Evolutionary conservation across 2,888 invertebrate genomes (phyloP).

Genomic region (Lasioglossum figueresi): DNA sequence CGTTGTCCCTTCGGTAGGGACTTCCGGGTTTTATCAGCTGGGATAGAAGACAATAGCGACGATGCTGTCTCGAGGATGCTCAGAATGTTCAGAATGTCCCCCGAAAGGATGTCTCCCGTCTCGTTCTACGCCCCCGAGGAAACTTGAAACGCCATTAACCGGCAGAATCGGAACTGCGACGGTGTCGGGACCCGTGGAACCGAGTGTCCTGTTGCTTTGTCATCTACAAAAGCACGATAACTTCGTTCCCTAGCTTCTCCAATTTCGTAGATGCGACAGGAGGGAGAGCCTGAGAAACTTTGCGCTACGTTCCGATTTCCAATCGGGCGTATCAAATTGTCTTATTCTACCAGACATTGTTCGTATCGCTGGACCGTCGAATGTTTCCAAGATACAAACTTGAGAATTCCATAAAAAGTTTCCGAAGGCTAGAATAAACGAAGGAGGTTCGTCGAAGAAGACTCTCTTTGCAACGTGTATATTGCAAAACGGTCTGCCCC

Average conservation of each 20-base stretch:
- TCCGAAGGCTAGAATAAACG: too few relatives aligned
- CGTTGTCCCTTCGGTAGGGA: neutral
- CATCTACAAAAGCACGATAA: neutral
- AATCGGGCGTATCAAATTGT: too few relatives aligned
- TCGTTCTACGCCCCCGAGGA: neutral
- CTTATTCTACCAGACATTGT: too few relatives aligned
- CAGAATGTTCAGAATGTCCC: neutral
- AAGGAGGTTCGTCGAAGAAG: neutral
- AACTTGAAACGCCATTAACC: neutral
- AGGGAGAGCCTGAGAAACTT: too few relatives aligned
- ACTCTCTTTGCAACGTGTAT: neutral
- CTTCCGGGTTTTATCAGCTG: constrained; percentile 4
- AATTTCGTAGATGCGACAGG: neutral
- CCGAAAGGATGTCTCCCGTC: too few relatives aligned
- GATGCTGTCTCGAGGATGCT: neutral
- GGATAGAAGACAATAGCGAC: neutral
- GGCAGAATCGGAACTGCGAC: neutral
- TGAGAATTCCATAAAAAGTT: too few relatives aligned
- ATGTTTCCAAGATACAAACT: too few relatives aligned
- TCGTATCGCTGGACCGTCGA: too few relatives aligned
- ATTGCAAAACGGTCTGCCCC: neutral
- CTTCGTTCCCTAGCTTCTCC: neutral
- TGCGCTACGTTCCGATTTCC: too few relatives aligned
- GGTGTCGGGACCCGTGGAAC: neutral
- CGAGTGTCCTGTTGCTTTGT: neutral